Conservation (phyloP, 2,888 invertebrate species). For the Drosophila greeni region DNA sequence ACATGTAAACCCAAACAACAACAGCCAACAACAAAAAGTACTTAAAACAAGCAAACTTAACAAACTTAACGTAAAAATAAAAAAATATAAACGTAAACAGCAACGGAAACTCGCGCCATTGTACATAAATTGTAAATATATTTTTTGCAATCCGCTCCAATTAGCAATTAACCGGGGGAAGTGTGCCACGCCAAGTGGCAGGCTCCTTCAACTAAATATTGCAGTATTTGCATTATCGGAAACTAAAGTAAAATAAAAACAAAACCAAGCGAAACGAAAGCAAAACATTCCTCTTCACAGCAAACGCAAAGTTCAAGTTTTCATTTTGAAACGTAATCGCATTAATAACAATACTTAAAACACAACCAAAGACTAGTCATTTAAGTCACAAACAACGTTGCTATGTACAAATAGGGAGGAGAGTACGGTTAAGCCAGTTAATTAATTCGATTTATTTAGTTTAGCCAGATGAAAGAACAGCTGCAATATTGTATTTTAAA, state of each 20-base stretch:
- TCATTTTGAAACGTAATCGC: constrained; percentile 36
- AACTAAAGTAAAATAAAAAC: constrained; percentile 28
- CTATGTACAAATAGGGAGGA: constrained; percentile 60
- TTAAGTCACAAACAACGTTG: constrained; percentile 64
- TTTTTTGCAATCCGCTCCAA: constrained; percentile 56
- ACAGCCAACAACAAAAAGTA: constrained; percentile 31
- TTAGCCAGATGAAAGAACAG: constrained; percentile 50
- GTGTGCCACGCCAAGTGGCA: constrained; percentile 44
- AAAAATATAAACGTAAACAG: constrained; percentile 3
- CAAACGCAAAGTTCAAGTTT: constrained; percentile 62
- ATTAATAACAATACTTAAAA: constrained; percentile 31
- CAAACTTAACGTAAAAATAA: constrained; percentile 21
- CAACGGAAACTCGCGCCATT: constrained; percentile 48
- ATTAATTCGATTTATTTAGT: constrained; percentile 58
- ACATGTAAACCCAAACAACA: constrained; percentile 54
- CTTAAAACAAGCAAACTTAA: constrained; percentile 45
- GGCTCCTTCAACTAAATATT: constrained; percentile 32
- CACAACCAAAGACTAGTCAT: constrained; percentile 77
- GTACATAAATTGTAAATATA: constrained; percentile 66
- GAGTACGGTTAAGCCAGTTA: constrained; percentile 45
- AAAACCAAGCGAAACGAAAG: constrained; percentile 48
- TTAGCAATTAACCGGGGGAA: constrained; percentile 58
- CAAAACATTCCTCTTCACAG: constrained; percentile 62
- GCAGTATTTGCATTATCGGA: constrained; percentile 29
- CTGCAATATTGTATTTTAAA: constrained; percentile 75